Evolutionary conservation across 2,113 vertebrate genomes (phyloP).

Genomic region (Cheirogaleus medius): DNA sequence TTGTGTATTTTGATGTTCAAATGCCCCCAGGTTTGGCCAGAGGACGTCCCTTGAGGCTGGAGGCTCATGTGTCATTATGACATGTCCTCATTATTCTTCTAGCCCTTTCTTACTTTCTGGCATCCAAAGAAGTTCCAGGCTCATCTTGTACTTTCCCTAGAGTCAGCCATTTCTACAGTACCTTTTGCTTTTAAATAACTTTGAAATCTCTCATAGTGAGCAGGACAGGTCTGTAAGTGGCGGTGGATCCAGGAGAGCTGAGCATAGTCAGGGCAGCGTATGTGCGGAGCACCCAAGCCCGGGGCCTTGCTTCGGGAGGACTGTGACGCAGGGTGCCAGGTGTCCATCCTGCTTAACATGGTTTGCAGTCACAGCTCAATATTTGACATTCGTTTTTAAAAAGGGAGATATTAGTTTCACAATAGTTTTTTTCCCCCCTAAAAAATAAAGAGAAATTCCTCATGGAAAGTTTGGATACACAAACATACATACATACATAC

Average conservation of each 20-base stretch:
- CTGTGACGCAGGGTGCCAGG: fast-evolving
- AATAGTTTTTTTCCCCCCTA: background rate
- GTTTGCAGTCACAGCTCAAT: background rate
- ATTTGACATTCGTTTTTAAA: background rate
- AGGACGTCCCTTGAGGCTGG: background rate
- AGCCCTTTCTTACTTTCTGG: background rate
- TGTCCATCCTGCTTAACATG: fast-evolving
- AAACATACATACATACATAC: background rate
- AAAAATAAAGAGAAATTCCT: background rate
- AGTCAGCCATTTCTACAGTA: background rate
- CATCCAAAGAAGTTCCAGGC: background rate
- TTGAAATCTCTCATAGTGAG: background rate
- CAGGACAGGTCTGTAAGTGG: background rate
- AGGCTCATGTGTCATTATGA: background rate
- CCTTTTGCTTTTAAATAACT: background rate
- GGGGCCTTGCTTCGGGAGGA: background rate
- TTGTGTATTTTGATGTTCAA: background rate
- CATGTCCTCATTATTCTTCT: background rate
- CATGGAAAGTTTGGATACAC: background rate
- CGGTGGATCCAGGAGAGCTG: fast-evolving
- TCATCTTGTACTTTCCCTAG: background rate
- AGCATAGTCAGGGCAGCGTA: fast-evolving
- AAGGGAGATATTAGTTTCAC: background rate
- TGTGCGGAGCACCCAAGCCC: background rate
- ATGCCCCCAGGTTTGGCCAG: background rate